Evolutionary conservation across 2,113 vertebrate genomes (phyloP).

Genomic region (Dasyprocta punctata): DNA sequence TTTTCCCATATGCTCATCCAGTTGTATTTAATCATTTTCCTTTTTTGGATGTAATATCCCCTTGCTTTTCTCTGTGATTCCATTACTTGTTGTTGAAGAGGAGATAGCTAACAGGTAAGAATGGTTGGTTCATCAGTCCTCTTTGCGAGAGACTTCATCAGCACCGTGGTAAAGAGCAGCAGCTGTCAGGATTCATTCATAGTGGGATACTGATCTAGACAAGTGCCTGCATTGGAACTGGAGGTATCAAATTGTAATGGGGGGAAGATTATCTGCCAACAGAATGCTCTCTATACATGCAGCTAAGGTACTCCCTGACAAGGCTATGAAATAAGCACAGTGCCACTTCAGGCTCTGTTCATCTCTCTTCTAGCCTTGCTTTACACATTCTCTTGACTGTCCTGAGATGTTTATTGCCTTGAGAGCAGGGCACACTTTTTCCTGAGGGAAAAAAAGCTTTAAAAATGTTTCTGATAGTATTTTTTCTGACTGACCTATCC

Average conservation of each 20-base stretch:
- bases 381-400: neutral
- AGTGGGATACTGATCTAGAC: neutral
- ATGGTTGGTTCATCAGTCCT: neutral
- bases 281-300: neutral
- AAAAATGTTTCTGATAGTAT: neutral
- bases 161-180: neutral
- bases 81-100: neutral
- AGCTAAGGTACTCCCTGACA: neutral
- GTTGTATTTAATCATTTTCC: neutral
- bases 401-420: neutral
- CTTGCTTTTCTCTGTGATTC: neutral
- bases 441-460: neutral
- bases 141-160: neutral
- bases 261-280: neutral
- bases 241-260: neutral
- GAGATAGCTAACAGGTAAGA: constrained; percentile 9
- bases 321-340: neutral
- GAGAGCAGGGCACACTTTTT: neutral
- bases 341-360: neutral
- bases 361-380: neutral
- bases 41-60: neutral
- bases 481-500: neutral
- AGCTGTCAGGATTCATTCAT: neutral
- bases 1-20: neutral
- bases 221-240: neutral